Evolutionary conservation across 2,888 invertebrate species (phyloP), one percentile per base, ranked within the genome.

Genomic region (Diplazon laetatorius): DNA sequence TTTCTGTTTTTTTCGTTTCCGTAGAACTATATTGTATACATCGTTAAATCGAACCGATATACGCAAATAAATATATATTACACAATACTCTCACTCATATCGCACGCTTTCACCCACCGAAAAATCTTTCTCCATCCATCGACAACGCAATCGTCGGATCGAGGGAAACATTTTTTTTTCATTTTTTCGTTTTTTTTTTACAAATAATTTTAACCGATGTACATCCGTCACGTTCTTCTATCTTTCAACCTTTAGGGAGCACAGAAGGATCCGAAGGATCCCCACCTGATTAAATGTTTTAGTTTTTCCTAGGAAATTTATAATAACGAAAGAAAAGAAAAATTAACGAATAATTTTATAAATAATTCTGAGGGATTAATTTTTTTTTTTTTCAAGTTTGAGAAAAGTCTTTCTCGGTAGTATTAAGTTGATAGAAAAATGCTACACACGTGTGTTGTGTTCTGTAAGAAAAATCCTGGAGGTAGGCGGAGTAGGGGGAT

Each of bases 131-230:
- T 37, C 48, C 12, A 20, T n/a, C 25, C 18, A 2, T 52, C 42
- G 20, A 37, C 14, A 44, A 42, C 25, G 35, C 18, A 30, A 48
- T 30, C 63, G 10, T 48, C 48, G 42, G 50, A 44, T 50, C 18
- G 44, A 62, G 68, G 16, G 22, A 42, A 62, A 73, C 6, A 50
- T 44, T 73, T 63, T 63, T 62, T n/a, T 59, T 14, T 42, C 57
- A 50, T 59, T 65, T 69, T 52, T 73, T 35, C 60, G 55, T 60
- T 20, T 68, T 18, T 66, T 52, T 42, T 73, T 50, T 57, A 66
- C 65, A 74, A 63, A 74, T 70, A 74, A 66, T 30, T 5, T 30
- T 6, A 30, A 30, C 30, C 30, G 30, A 46, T 63, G 20, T 25
- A 22, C 22, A 50, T 78, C 63, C 37, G 6, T 59, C 60, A 68